phyloP scores from a whole-genome alignment of 2,888 invertebrate genomes.

The Sceliomorpha sp. region DNA sequence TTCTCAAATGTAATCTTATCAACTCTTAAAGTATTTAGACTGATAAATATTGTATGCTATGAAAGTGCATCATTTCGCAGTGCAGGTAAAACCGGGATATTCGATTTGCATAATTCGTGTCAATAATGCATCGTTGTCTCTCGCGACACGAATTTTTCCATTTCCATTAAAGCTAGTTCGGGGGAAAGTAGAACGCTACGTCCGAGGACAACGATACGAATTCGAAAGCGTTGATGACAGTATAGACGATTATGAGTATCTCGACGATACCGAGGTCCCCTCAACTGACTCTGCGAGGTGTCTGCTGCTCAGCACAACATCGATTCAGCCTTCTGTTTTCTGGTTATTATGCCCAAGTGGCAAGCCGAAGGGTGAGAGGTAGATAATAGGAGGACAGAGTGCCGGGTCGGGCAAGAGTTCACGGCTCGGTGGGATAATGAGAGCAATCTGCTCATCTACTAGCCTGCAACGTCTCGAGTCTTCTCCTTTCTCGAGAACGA shows the following conservation, averaged over 20 bases:
- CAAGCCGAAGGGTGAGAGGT: conserved; percentile 57
- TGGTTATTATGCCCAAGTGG: conserved; percentile 63
- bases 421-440: conserved; percentile 67
- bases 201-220: conserved; percentile 5
- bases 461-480: conserved; percentile 65
- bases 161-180: conserved; percentile 14
- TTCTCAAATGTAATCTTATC: too few species aligned
- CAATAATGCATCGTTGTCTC: too few species aligned
- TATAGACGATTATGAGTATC: conserved; percentile 36
- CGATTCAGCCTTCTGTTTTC: conserved; percentile 61
- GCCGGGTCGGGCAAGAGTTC: conserved; percentile 63
- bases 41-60: too few species aligned
- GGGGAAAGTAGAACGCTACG: conserved; percentile 19
- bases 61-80: too few species aligned
- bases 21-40: too few species aligned
- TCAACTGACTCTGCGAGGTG: conserved; percentile 21
- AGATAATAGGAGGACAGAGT: conserved; percentile 63
- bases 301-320: conserved; percentile 46
- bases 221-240: conserved; percentile 26
- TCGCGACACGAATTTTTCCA: background rate
- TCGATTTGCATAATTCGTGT: too few species aligned
- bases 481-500: conserved; percentile 47
- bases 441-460: conserved; percentile 69
- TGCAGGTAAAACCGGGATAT: too few species aligned
- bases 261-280: conserved; percentile 17